Base-by-base conservation (phyloP, 1,140 invertebrate genomes). In the Dreissena polymorpha region DNA sequence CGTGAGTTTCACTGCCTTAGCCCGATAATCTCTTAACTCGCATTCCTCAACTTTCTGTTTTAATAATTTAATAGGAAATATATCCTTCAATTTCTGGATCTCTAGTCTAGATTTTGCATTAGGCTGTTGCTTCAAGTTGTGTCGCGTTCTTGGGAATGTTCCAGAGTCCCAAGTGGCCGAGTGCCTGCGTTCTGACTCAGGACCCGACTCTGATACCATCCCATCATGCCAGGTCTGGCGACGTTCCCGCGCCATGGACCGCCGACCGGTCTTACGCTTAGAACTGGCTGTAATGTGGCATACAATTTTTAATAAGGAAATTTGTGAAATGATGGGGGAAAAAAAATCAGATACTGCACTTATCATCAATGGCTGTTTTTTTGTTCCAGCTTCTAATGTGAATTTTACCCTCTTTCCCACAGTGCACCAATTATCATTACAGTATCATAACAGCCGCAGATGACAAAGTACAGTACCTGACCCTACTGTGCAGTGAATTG, bases 401-500 rank as follows among this genome's bases (percentile, higher is more conserved):
- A 23, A 63, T 63, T 2, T 5, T n/a, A 63, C 18, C 23, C 57
- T 63, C 12, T 5, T 5, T 39, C 8, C 8, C 39, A 39, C 57
- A 63, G 23, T 6, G 2, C 18, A 2, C 57, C 57, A 63, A 2
- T 63, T 63, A 5, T 63, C 10, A n/a, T 63, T 63, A 2, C 10
- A 12, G 57, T 5, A 39, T 39, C 8, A 39, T 39, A 39, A 39
- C 39, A 8, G 8, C 39, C 39, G 8, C 39, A 39, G 39, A 39
- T 39, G 39, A 39, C 39, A 39, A 8, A 63, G 78, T 21, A 80
- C 67, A 68, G 49, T 65, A 82, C 50, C 79, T 51, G 57, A 65
- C 39, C 79, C 79, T 73, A 74, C 65, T 82, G 79, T 82, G 79
- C 79, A 82, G 79, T 82, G 71, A 64, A 57, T 78, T 14, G 65